Conservation (phyloP, 2,113 vertebrate genomes). For the Ursus arctos region DNA sequence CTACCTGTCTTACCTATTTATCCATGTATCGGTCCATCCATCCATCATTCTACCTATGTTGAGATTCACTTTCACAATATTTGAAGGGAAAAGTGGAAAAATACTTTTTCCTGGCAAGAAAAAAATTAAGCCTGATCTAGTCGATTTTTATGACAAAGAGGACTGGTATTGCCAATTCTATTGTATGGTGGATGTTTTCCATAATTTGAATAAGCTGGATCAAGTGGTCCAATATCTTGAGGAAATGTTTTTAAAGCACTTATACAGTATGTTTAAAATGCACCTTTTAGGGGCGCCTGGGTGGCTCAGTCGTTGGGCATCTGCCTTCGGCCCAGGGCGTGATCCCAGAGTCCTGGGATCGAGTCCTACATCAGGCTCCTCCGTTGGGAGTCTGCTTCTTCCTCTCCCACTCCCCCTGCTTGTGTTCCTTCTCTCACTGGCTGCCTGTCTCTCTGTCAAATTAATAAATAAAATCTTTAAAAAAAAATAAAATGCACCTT, state of each 20-base stretch:
- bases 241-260: not conserved
- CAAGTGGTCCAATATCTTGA: not conserved
- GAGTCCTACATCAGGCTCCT: no score
- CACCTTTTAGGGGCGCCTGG: not conserved
- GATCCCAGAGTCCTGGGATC: no score
- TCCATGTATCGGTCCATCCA: not conserved
- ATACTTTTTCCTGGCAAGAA: not conserved
- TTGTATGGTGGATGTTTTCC: not conserved
- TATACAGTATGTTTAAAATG: slow-evolving; percentile 13
- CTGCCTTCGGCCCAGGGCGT: no score
- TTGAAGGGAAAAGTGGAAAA: slow-evolving; percentile 7
- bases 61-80: slow-evolving; percentile 33
- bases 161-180: not conserved
- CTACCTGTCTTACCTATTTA: not conserved
- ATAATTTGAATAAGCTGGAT: slow-evolving; percentile 12
- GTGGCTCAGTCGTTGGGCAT: no score
- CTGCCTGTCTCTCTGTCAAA: no score
- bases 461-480: no score
- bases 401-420: no score
- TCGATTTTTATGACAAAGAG: not conserved
- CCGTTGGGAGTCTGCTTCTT: no score
- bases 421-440: no score
- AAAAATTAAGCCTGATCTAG: not conserved
- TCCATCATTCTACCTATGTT: not conserved
- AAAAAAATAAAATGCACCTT: not conserved